phyloP scores from a whole-genome alignment of 2,888 invertebrate species.

The Pedicia rivosa region DNA sequence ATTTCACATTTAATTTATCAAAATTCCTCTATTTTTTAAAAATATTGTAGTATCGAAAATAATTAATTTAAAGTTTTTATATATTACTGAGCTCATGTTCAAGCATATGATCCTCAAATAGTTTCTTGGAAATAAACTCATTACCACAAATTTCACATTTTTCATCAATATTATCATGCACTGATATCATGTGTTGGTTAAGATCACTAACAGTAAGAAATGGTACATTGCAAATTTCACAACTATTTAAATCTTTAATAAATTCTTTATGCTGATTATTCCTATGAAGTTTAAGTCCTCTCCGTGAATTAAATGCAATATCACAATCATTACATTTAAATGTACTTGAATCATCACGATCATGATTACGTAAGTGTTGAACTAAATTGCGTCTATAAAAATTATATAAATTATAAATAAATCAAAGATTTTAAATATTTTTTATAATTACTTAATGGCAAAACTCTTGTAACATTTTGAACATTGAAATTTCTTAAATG shows the following conservation, averaged over 20 bases:
- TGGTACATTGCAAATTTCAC: constrained; percentile 16
- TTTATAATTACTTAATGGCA: constrained; percentile 18
- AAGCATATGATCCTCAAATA: constrained; percentile 15
- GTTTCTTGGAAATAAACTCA: constrained; percentile 15
- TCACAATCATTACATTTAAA: constrained; percentile 15
- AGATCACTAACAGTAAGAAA: constrained; percentile 15
- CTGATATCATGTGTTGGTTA: constrained; percentile 14
- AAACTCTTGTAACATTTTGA: constrained; percentile 22
- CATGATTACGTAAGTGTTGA: constrained; percentile 16
- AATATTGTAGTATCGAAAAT: no score
- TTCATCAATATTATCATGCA: constrained; percentile 15
- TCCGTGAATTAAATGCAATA: constrained; percentile 16
- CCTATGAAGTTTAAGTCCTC: constrained; percentile 15
- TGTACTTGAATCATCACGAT: constrained; percentile 11
- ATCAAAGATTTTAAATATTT: not conserved
- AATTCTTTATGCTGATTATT: constrained; percentile 16
- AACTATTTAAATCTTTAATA: constrained; percentile 15
- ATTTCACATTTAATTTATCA: no score
- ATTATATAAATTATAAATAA: not conserved
- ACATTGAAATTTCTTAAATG: constrained; percentile 17
- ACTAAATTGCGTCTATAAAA: constrained; percentile 15
- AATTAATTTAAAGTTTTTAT: not conserved
- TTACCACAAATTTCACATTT: constrained; percentile 15
- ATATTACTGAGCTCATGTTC: constrained; percentile 12
- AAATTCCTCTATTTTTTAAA: no score